Evolutionary conservation across 2,888 invertebrate genomes (phyloP).

Genomic region (Agrochola lychnidis): DNA sequence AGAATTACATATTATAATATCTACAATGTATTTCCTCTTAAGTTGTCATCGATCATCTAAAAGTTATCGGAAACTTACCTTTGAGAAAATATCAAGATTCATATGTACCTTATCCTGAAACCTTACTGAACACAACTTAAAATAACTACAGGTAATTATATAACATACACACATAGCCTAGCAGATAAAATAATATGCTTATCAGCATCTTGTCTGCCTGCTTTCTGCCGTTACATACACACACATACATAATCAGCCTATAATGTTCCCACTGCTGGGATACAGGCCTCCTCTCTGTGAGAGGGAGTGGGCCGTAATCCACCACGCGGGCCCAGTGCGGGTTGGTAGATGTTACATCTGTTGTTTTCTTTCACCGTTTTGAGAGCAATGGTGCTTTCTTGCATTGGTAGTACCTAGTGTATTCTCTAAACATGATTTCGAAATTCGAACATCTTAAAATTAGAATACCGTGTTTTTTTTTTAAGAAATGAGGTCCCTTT

Average conservation of each 20-base stretch:
- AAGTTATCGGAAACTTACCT: constrained; percentile 4
- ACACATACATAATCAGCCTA: no score
- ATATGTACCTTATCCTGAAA: background rate
- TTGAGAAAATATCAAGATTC: constrained; percentile 18
- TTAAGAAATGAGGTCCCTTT: background rate
- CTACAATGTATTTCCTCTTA: background rate
- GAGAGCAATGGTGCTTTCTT: no score
- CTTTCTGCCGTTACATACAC: no score
- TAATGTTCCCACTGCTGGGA: no score
- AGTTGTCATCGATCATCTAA: background rate
- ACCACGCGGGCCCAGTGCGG: no score
- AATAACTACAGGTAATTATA: no score
- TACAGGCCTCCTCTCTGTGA: no score
- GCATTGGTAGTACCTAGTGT: no score
- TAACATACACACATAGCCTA: background rate
- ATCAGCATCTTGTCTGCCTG: background rate
- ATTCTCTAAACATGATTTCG: background rate
- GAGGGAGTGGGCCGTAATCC: no score
- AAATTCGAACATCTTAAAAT: background rate
- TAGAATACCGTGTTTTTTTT: background rate
- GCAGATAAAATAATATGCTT: no score
- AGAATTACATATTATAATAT: background rate
- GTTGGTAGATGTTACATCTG: no score
- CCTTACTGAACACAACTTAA: background rate
- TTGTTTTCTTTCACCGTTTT: no score